A percentile compares a stretch with the other conserved stretches of the same genome.
Conservation (phyloP, 2,113 vertebrate genomes). For the Xyrauchen texanus region DNA sequence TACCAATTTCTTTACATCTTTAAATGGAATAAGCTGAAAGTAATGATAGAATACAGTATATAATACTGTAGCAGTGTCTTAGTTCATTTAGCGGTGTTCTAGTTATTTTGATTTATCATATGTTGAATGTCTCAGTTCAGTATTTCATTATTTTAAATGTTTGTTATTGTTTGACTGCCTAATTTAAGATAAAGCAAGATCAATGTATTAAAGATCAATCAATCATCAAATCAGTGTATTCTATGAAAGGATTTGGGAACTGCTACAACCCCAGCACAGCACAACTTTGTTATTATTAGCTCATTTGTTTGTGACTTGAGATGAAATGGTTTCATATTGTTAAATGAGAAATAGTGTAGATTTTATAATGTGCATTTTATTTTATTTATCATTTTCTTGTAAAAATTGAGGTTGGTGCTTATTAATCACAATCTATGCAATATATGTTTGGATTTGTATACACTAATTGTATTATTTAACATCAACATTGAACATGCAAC, state of each 20-base stretch:
- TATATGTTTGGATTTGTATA: constrained; percentile 47
- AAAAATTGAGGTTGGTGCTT: constrained; percentile 63
- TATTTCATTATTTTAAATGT: neutral
- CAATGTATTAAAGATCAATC: neutral
- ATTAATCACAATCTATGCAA: constrained; percentile 74
- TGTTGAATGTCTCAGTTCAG: constrained; percentile 9
- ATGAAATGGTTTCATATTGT: neutral
- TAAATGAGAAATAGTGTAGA: neutral
- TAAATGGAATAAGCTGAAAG: neutral
- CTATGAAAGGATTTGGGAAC: neutral
- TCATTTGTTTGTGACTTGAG: neutral
- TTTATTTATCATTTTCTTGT: neutral
- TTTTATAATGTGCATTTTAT: no score
- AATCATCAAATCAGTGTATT: neutral
- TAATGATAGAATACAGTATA: neutral
- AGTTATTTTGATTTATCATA: constrained; percentile 6
- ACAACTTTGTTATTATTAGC: neutral
- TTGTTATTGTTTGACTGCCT: neutral
- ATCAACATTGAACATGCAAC: neutral
- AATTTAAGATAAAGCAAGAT: no score
- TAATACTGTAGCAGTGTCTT: neutral
- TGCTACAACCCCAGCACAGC: neutral
- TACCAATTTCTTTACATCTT: neutral
- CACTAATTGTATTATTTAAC: neutral
- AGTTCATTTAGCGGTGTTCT: constrained; percentile 12